These are phyloP conservation scores for Hippocampus mohnikei DNA, from an alignment of 2,113 vertebrate species.

Conservation along the genomic window DNA sequence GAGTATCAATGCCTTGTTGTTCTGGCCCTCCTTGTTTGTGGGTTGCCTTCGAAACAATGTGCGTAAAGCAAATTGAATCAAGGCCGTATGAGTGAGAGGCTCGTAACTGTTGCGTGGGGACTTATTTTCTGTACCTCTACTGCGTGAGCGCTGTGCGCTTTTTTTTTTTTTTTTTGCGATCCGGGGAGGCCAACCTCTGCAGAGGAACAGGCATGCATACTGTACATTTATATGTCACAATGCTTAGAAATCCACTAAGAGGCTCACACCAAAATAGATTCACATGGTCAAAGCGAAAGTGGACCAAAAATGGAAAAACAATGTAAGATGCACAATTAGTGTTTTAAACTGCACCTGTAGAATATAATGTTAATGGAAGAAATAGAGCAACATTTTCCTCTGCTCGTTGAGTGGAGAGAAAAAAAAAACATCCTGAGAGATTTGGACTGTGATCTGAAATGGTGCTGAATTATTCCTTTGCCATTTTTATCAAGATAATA, in stretches of 20 bases:
- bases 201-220: conserved; percentile 7
- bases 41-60: conserved; percentile 16
- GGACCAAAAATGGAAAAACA: not conserved
- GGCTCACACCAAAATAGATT: not conserved
- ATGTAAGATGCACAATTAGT: too few species aligned
- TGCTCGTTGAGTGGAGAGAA: not conserved
- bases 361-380: not conserved
- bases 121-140: conserved; percentile 20
- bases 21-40: conserved; percentile 6
- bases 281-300: not conserved
- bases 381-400: not conserved
- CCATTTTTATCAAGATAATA: not conserved
- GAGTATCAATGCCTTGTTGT: conserved; percentile 72
- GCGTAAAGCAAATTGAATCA: not conserved
- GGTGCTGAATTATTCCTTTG: not conserved
- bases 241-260: conserved; percentile 8
- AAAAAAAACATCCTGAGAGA: not conserved
- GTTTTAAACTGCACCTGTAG: not conserved
- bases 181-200: conserved; percentile 23
- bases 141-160: conserved; percentile 33
- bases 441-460: not conserved
- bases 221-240: conserved; percentile 11
- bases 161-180: conserved; percentile 31
- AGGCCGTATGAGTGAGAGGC: not conserved
- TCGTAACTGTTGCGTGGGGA: conserved; percentile 58